phyloP scores from a whole-genome alignment of 2,113 vertebrate genomes.

The Corapipo altera region DNA sequence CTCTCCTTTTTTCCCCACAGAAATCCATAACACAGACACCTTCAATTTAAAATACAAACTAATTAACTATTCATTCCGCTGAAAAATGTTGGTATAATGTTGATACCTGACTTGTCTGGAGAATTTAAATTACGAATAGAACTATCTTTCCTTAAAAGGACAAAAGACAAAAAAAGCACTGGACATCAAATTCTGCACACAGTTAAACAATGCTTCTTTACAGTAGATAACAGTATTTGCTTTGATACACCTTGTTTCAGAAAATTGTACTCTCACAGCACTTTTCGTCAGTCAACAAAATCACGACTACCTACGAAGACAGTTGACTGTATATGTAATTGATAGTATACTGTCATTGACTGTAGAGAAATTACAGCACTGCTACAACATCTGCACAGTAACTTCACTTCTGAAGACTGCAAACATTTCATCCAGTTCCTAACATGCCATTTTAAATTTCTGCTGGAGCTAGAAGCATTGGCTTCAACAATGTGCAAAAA shows the following conservation, averaged over 20 bases:
- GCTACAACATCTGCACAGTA: not conserved
- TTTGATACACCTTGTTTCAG: not conserved
- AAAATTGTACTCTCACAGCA: not conserved
- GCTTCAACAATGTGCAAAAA: not conserved
- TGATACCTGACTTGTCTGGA: conserved; percentile 61
- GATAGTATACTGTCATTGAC: not conserved
- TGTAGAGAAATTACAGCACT: conserved; percentile 7
- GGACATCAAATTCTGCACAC: conserved; percentile 4
- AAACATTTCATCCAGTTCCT: not conserved
- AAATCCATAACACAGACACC: conserved; percentile 57
- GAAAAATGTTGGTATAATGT: conserved; percentile 53
- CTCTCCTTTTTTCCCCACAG: conserved; percentile 23
- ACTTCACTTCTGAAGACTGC: not conserved
- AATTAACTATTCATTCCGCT: conserved; percentile 62
- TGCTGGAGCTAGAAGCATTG: not conserved
- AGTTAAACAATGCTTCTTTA: conserved; percentile 1
- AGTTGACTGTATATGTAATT: not conserved
- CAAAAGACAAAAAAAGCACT: not conserved
- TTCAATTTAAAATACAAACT: conserved; percentile 64
- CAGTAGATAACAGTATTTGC: not conserved
- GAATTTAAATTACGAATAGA: conserved; percentile 59
- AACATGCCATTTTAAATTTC: not conserved
- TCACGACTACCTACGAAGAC: not conserved
- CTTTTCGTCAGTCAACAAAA: not conserved
- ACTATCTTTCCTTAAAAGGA: conserved; percentile 24